A percentile compares a stretch with the other conserved stretches of the same genome.
Evolutionary conservation across 1,140 invertebrate species (phyloP).

Genomic region (Zaprionus nigranus): DNA sequence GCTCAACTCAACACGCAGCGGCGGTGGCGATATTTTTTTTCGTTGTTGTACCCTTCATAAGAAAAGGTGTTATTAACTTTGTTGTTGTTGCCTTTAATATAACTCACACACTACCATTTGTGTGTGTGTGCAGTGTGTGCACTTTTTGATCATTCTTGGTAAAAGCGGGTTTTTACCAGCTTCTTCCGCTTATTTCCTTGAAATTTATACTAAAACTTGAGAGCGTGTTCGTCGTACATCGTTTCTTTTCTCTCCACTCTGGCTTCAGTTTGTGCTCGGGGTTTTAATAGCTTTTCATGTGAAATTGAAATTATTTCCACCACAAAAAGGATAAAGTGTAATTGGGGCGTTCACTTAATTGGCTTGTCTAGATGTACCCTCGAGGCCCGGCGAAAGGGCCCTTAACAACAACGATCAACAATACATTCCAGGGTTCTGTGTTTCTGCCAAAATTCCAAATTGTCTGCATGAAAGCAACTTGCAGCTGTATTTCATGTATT

Average conservation of each 20-base stretch:
- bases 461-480: slow-evolving; percentile 31
- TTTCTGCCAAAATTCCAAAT: slow-evolving; percentile 52
- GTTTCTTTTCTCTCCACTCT: slow-evolving; percentile 24
- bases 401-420: slow-evolving; percentile 35
- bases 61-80: slow-evolving; percentile 82
- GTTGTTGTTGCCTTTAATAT: slow-evolving; percentile 54
- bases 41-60: slow-evolving; percentile 69
- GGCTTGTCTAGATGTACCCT: slow-evolving; percentile 46
- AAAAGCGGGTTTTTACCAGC: slow-evolving; percentile 76
- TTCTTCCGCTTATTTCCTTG: slow-evolving; percentile 81
- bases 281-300: slow-evolving; percentile 80
- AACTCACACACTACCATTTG: slow-evolving; percentile 4
- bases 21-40: slow-evolving; percentile 41
- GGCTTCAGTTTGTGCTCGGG: background rate
- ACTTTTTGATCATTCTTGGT: slow-evolving; percentile 78
- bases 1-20: slow-evolving; percentile 33
- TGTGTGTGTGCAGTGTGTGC: slow-evolving; percentile 40
- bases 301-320: slow-evolving; percentile 70
- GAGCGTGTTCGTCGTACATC: slow-evolving; percentile 54
- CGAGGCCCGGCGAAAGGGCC: background rate
- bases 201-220: slow-evolving; percentile 80
- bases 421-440: background rate
- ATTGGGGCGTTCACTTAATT: slow-evolving; percentile 60
- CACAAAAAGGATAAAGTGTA: slow-evolving; percentile 47
- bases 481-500: background rate